Conservation (phyloP, 2,888 invertebrate genomes). For the Torymus aiolomorphi region DNA sequence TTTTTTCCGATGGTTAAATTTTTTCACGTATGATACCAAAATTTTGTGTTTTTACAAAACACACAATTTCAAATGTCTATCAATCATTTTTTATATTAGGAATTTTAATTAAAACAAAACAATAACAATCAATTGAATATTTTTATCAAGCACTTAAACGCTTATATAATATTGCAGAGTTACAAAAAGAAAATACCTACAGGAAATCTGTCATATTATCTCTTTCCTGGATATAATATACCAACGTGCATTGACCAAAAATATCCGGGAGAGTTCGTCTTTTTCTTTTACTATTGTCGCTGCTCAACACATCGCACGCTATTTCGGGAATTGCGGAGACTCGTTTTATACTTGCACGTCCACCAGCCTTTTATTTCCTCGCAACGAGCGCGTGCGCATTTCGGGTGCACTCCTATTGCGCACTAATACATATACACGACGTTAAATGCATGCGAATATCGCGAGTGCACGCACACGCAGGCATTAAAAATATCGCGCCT, state of each 20-base stretch:
- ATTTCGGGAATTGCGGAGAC: constrained; percentile 69
- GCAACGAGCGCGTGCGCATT: not conserved
- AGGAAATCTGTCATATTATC: constrained; percentile 8
- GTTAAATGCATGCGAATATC: constrained; percentile 23
- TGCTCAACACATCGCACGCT: constrained; percentile 65
- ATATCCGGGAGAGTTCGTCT: constrained; percentile 13
- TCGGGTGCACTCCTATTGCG: not conserved
- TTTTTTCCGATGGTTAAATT: too few relatives aligned
- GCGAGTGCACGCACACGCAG: not conserved
- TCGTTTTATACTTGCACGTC: constrained; percentile 51
- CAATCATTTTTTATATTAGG: too few relatives aligned
- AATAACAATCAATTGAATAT: too few relatives aligned
- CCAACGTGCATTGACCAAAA: constrained; percentile 7
- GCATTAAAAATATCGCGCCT: not conserved
- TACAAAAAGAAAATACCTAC: too few relatives aligned
- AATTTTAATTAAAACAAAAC: too few relatives aligned
- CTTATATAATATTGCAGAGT: too few relatives aligned
- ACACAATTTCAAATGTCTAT: too few relatives aligned
- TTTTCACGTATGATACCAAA: too few relatives aligned
- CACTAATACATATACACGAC: too few relatives aligned
- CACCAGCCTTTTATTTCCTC: constrained; percentile 32
- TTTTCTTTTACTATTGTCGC: constrained; percentile 17
- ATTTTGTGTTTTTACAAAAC: too few relatives aligned
- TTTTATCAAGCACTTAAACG: too few relatives aligned
- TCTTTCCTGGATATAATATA: constrained; percentile 33